Evolutionary conservation across 2,113 vertebrate genomes (phyloP).

Genomic region (Gallinago undulata): DNA sequence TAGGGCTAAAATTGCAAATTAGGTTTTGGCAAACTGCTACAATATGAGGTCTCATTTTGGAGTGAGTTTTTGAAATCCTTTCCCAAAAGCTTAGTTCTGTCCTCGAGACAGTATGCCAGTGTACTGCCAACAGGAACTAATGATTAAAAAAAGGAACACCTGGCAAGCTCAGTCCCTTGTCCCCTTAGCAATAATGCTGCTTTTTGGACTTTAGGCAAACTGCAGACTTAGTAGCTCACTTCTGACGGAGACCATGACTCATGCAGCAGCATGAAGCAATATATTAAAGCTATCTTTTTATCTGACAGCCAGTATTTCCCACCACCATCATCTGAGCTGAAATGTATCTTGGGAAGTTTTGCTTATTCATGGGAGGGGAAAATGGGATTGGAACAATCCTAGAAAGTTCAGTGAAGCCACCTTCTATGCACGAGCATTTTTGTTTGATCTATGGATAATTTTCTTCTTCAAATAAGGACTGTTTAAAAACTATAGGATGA

Average conservation of each 20-base stretch:
- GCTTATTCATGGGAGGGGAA: neutral
- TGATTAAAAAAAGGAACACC: neutral
- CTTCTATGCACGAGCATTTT: neutral
- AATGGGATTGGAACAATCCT: neutral
- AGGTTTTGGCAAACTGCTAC: neutral
- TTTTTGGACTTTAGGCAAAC: neutral
- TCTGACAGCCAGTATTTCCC: neutral
- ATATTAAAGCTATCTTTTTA: neutral
- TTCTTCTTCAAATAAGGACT: neutral
- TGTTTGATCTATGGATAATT: neutral
- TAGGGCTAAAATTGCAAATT: constrained; percentile 23
- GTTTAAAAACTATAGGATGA: neutral
- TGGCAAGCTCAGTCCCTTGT: neutral
- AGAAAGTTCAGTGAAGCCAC: neutral
- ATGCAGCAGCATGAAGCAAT: neutral
- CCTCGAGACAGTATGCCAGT: neutral
- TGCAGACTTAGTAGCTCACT: neutral
- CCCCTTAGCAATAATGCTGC: neutral
- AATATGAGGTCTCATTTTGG: constrained; percentile 6
- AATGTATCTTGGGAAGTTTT: neutral
- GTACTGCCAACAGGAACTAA: neutral
- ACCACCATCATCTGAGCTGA: neutral
- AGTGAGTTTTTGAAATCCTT: neutral
- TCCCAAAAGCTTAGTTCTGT: neutral
- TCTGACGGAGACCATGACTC: neutral